A percentile compares a stretch with the other conserved stretches of the same genome.
phyloP scores from a whole-genome alignment of 2,113 vertebrate genomes.

The Sorex fumeus region DNA sequence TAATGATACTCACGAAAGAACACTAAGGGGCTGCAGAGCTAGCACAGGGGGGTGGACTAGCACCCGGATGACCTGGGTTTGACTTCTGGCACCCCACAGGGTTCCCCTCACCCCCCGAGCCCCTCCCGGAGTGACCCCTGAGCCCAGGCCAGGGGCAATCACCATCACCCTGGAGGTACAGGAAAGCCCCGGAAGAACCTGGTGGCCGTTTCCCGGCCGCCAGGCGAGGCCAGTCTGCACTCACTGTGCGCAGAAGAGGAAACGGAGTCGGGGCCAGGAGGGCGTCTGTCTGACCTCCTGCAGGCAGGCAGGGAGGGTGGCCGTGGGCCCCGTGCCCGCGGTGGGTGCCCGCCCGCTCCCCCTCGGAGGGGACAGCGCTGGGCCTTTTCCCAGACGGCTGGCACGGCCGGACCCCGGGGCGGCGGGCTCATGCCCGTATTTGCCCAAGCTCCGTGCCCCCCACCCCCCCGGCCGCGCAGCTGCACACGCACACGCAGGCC shows the following conservation, averaged over 20 bases:
- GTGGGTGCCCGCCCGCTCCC: not conserved
- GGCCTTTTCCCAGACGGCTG: not conserved
- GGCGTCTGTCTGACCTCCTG: not conserved
- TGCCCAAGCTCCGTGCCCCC: slow-evolving; percentile 82
- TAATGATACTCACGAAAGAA: no score
- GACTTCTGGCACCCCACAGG: no score
- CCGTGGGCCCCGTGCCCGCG: not conserved
- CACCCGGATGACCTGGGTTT: no score
- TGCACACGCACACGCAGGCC: not conserved
- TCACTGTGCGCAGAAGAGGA: not conserved
- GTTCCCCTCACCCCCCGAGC: no score
- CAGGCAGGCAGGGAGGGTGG: not conserved
- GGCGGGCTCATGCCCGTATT: slow-evolving; percentile 84
- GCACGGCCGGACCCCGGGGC: not conserved
- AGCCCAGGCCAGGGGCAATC: no score
- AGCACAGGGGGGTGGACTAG: no score
- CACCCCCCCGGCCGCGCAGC: slow-evolving; percentile 45
- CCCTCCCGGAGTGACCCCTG: no score
- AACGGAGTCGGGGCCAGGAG: slow-evolving; percentile 31
- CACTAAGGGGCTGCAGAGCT: no score
- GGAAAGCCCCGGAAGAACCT: no score
- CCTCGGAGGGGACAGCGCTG: not conserved
- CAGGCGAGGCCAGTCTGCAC: no score
- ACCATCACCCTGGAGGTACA: no score
- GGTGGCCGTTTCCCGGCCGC: no score